phyloP scores from a whole-genome alignment of 2,113 vertebrate species.

The Podarcis raffonei region DNA sequence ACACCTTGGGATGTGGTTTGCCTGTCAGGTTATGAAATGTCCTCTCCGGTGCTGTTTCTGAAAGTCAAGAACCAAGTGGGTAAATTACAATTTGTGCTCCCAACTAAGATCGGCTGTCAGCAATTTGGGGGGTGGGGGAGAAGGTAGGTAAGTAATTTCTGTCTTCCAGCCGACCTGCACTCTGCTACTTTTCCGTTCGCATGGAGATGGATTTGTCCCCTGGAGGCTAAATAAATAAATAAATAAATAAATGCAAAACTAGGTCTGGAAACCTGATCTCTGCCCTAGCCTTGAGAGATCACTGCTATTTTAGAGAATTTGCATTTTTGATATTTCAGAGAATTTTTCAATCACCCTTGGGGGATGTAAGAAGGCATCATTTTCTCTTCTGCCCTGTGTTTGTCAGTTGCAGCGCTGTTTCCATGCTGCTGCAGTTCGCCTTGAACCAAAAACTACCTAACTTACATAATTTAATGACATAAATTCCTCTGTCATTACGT shows the following conservation, averaged over 20 bases:
- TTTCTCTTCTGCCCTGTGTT: too few relatives aligned
- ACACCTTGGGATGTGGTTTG: slow-evolving; percentile 1
- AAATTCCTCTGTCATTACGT: too few relatives aligned
- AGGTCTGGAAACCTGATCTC: slow-evolving; percentile 18
- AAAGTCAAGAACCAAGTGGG: background rate
- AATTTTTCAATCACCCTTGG: too few relatives aligned
- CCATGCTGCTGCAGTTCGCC: too few relatives aligned
- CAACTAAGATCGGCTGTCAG: slow-evolving; percentile 14
- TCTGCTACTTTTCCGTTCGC: slow-evolving; percentile 26
- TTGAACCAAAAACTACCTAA: too few relatives aligned
- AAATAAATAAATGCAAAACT: background rate
- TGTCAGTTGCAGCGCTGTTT: too few relatives aligned
- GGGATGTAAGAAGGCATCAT: too few relatives aligned
- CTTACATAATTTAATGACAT: too few relatives aligned
- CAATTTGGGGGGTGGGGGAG: background rate
- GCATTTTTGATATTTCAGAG: background rate
- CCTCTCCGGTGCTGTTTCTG: slow-evolving; percentile 26
- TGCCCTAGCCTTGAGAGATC: background rate
- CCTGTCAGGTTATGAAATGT: slow-evolving; percentile 59
- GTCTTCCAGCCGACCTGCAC: background rate
- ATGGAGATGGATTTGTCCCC: background rate
- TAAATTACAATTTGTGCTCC: background rate
- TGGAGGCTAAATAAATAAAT: background rate
- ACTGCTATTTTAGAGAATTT: background rate
- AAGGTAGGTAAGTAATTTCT: background rate